These are phyloP conservation scores for Mactromeris polynyma DNA, from an alignment of 2,888 invertebrate genomes.

Conservation along the genomic window DNA sequence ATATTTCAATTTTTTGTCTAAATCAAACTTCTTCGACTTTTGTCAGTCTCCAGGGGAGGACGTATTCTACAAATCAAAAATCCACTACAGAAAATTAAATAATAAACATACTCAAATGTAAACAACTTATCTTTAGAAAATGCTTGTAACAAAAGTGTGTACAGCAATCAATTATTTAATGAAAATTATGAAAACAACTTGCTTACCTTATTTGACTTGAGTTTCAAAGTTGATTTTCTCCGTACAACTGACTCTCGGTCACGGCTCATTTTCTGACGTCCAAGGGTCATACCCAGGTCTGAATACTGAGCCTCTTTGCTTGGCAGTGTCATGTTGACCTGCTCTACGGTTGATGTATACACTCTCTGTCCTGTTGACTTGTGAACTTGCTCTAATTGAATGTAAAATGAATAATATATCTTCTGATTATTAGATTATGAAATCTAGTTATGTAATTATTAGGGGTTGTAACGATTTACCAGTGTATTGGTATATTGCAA, in stretches of 20 bases:
- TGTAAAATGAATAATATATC: background rate
- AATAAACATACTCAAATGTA: no score
- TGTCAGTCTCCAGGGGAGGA: no score
- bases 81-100: no score
- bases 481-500: no score
- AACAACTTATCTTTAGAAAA: no score
- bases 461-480: background rate
- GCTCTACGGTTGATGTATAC: slow-evolving; percentile 37
- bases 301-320: slow-evolving; percentile 58
- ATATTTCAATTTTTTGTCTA: no score
- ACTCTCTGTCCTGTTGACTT: slow-evolving; percentile 33
- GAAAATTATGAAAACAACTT: background rate
- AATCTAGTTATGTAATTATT: background rate
- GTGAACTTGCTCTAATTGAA: slow-evolving; percentile 27
- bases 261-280: slow-evolving; percentile 37
- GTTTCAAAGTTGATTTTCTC: slow-evolving; percentile 29
- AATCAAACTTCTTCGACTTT: no score
- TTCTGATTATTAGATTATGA: background rate
- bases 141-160: no score
- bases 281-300: slow-evolving; percentile 39
- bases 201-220: slow-evolving; percentile 46
- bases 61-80: no score
- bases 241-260: slow-evolving; percentile 28
- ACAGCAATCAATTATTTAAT: no score
- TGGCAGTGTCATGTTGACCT: slow-evolving; percentile 37